Conservation (phyloP, 2,113 vertebrate species). For the Solea solea region DNA sequence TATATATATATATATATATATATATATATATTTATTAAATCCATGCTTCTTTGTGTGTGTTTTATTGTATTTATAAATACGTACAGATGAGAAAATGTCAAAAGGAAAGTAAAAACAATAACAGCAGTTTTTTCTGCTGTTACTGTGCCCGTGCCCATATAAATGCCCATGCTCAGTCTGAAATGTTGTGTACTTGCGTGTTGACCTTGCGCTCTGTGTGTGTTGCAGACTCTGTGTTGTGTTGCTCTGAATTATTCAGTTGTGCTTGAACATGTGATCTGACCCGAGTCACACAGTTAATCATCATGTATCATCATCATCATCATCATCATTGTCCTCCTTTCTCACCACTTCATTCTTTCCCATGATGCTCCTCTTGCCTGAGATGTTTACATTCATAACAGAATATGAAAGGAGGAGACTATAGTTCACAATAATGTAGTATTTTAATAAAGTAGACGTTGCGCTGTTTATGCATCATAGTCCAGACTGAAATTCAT, state of each 20-base stretch:
- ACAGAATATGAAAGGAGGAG: too few relatives aligned
- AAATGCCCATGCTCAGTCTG: background rate
- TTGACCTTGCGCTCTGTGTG: constrained; percentile 12
- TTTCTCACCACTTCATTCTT: background rate
- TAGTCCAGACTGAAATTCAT: too few relatives aligned
- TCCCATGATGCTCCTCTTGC: background rate
- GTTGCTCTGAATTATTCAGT: constrained; percentile 70
- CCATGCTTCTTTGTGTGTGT: constrained; percentile 7
- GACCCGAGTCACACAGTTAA: constrained; percentile 38
- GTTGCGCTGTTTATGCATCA: too few relatives aligned
- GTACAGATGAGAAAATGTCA: too few relatives aligned
- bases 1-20: too few relatives aligned
- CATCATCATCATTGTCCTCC: background rate
- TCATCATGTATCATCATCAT: constrained; percentile 39
- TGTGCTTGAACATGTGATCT: constrained; percentile 54
- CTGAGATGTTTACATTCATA: too few relatives aligned
- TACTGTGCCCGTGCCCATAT: too few relatives aligned
- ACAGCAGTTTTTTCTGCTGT: background rate
- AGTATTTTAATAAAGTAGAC: too few relatives aligned
- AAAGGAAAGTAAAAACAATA: background rate
- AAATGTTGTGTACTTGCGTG: constrained; percentile 40
- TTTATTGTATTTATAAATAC: background rate
- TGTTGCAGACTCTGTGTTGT: constrained; percentile 28
- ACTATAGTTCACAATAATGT: too few relatives aligned
- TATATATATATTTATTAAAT: constrained; percentile 14